These are phyloP conservation scores for Ramazzottius varieornatus DNA, from an alignment of 2,888 invertebrate genomes.

Conservation along the genomic window DNA sequence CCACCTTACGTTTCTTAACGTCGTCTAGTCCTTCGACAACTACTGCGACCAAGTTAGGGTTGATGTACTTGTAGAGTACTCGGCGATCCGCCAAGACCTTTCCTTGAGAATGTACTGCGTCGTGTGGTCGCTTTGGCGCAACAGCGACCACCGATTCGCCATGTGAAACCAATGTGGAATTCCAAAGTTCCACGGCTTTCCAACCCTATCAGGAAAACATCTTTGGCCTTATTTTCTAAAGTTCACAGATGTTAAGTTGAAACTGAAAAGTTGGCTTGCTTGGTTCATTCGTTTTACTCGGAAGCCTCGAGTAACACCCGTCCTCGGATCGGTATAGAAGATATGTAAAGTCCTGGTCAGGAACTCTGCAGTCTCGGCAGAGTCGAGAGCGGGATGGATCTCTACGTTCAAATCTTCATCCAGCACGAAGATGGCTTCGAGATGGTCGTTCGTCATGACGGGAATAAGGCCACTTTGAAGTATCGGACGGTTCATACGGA, in stretches of 20 bases:
- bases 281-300: neutral
- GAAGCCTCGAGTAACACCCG: neutral
- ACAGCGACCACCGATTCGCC: neutral
- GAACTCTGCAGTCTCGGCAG: neutral
- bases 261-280: neutral
- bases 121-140: slow-evolving; percentile 11
- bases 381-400: neutral
- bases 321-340: neutral
- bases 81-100: slow-evolving; percentile 76
- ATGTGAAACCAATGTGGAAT: neutral
- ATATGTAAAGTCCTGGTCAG: neutral
- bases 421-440: neutral
- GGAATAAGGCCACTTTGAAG: neutral
- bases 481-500: neutral
- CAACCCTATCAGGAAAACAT: neutral
- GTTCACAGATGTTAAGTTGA: neutral
- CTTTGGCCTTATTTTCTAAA: neutral
- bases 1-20: slow-evolving; percentile 38
- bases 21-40: slow-evolving; percentile 48
- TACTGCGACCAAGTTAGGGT: slow-evolving; percentile 77
- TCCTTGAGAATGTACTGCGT: slow-evolving; percentile 65
- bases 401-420: neutral
- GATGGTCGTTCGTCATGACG: neutral
- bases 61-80: slow-evolving; percentile 90
- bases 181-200: neutral